Evolutionary conservation across 2,113 vertebrate genomes (phyloP), one percentile per base, ranked within the genome.

Genomic region (Macrotis lagotis): DNA sequence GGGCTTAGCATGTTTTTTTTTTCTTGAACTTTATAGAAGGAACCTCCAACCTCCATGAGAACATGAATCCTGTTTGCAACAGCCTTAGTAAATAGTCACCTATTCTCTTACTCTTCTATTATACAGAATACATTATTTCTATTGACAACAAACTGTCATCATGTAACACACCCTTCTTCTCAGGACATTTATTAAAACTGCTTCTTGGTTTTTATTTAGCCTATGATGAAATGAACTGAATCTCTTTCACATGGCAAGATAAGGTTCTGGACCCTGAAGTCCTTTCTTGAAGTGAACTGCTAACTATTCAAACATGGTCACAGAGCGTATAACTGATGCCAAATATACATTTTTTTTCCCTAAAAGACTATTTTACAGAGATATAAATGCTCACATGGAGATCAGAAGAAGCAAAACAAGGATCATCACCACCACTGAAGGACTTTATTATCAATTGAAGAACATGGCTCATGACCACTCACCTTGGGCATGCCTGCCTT

Each of bases 141-240:
- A 48, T 12, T 47, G 47, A 89, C 24, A 14, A 11, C 19, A 48
- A 48, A 89, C 48, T 89, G 37, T n/a, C 16, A 74, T 44, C 37
- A 74, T 74, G 16, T 74, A 74, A 74, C 14, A n/a, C 16, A 74
- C 37, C 66, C 37, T 74, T 74, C 37, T 16, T 19, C 14, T 2
- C 50, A 31, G n/a, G 48, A 24, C 66, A 16, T 93, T 91, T 93
- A 50, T 93, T 91, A 8, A 93, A 91, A 88, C 6, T 83, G 37
- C n/a, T 48, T 92, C 25, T 92, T 94, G 50, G 88, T 48, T 95
- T 91, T 95, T 25, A 55, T 44, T 50, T 93, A 51, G 11, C 26
- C 88, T 37, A 93, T n/a, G 51, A 74, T 11, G 26, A 25, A 50
- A 51, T 50, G 37, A 88, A 48, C 25, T 47, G 83, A 91, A 50